Evolutionary conservation across 2,113 vertebrate genomes (phyloP).

Genomic region (Bombycilla garrulus): DNA sequence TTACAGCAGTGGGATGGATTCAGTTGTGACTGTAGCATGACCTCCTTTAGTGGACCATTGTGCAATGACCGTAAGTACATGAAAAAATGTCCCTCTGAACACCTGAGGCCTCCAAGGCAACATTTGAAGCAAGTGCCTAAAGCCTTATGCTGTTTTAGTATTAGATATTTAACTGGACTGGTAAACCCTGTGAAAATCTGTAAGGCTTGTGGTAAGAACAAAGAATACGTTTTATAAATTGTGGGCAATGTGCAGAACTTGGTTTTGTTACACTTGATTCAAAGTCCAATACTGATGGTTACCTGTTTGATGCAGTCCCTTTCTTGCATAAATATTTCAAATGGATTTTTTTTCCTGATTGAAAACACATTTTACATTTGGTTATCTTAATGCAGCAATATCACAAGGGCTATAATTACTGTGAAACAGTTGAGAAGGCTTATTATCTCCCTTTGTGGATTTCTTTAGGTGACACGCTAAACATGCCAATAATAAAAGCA

Average conservation of each 20-base stretch:
- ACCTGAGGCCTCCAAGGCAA: not conserved
- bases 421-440: conserved; percentile 41
- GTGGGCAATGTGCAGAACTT: not conserved
- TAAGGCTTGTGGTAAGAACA: not conserved
- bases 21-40: conserved; percentile 98
- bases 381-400: conserved; percentile 51
- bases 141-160: not conserved
- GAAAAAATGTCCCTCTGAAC: not conserved
- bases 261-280: not conserved
- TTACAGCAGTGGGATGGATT: conserved; percentile 98
- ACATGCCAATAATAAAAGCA: conserved; percentile 34
- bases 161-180: not conserved
- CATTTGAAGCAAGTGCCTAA: not conserved
- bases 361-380: not conserved
- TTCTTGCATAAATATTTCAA: not conserved
- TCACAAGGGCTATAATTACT: conserved; percentile 42
- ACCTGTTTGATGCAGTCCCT: not conserved
- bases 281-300: not conserved
- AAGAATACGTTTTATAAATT: not conserved
- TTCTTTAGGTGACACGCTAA: conserved; percentile 47
- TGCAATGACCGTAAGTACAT: conserved; percentile 93
- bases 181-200: not conserved
- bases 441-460: conserved; percentile 29
- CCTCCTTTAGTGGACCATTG: conserved; percentile 90
- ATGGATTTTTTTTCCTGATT: not conserved